phyloP scores from a whole-genome alignment of 2,888 invertebrate species.

The Ormyrus thymus region DNA sequence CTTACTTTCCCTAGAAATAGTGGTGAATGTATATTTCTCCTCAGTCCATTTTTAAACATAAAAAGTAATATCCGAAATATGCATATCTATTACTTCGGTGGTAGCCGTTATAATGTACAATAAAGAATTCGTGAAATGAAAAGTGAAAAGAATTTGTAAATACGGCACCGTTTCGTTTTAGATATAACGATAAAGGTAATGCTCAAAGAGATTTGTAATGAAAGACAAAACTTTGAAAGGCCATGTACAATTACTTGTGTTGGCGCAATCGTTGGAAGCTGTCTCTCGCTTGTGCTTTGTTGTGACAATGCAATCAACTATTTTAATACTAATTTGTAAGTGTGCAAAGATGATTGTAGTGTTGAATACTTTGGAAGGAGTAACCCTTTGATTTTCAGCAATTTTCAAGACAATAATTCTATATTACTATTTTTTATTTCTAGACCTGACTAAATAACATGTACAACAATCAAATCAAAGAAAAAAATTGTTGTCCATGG shows the following conservation, averaged over 20 bases:
- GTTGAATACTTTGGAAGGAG: neutral
- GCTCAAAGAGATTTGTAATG: neutral
- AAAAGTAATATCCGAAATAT: slow-evolving; percentile 30
- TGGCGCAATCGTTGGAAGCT: neutral
- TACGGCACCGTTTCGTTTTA: neutral
- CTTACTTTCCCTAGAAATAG: slow-evolving; percentile 32
- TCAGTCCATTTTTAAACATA: slow-evolving; percentile 16
- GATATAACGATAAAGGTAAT: neutral
- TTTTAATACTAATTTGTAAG: neutral
- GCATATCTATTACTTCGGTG: neutral
- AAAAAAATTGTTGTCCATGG: too few species aligned
- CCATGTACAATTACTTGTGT: neutral
- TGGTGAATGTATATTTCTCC: slow-evolving; percentile 33
- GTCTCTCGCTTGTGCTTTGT: neutral
- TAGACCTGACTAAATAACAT: too few species aligned
- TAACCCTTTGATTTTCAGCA: neutral
- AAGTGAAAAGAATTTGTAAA: slow-evolving; percentile 9
- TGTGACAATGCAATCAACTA: neutral
- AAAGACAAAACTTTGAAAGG: neutral
- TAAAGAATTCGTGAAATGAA: slow-evolving; percentile 17
- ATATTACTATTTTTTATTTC: too few species aligned
- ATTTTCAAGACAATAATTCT: neutral
- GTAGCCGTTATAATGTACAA: slow-evolving; percentile 25
- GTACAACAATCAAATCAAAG: too few species aligned
- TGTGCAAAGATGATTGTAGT: neutral